Conservation (phyloP, 1,140 invertebrate species). For the Caenorhabditis latens region DNA sequence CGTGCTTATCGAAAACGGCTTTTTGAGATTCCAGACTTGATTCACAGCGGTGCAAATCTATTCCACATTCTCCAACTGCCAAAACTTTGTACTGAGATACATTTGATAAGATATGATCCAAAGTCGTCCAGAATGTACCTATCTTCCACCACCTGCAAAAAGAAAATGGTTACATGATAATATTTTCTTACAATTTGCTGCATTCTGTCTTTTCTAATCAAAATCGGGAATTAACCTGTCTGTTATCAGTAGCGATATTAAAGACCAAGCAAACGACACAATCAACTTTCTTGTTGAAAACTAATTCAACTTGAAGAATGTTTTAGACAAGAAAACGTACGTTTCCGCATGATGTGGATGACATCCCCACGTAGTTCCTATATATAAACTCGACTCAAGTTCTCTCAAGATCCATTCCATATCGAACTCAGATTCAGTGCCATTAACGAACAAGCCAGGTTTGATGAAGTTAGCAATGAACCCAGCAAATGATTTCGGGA, state of each 20-base stretch:
- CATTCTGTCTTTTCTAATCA: neutral
- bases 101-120: neutral
- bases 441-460: slow-evolving; percentile 5
- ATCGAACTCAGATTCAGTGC: neutral
- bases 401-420: neutral
- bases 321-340: neutral
- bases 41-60: slow-evolving; percentile 25
- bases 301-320: neutral
- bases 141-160: neutral
- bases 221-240: neutral
- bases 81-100: neutral
- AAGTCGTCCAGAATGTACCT: neutral
- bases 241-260: slow-evolving; percentile 36
- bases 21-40: neutral
- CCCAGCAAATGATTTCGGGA: slow-evolving; percentile 12
- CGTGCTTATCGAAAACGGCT: slow-evolving; percentile 12
- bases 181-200: neutral
- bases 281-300: neutral
- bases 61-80: slow-evolving; percentile 37
- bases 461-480: slow-evolving; percentile 35
- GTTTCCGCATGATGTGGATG: neutral
- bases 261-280: neutral
- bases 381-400: neutral
- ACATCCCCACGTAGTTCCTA: slow-evolving; percentile 41
- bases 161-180: neutral